A percentile compares a stretch with the other conserved stretches of the same genome.
phyloP scores from a whole-genome alignment of 2,888 invertebrate species.

The Microctonus hyperodae region DNA sequence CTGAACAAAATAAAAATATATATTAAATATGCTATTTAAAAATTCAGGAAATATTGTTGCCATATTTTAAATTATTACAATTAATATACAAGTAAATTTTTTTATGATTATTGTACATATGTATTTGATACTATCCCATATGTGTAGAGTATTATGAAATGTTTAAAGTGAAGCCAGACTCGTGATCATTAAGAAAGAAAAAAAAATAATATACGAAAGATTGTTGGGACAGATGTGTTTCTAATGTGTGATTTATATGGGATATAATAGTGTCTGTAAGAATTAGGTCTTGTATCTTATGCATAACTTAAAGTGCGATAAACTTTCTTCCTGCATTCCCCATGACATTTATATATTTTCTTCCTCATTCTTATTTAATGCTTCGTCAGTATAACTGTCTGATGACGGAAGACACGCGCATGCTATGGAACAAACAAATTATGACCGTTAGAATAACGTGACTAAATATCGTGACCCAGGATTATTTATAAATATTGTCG shows the following conservation, averaged over 20 bases:
- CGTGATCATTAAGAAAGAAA: background rate
- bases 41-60: too few relatives aligned
- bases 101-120: too few relatives aligned
- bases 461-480: conserved; percentile 5
- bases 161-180: conserved; percentile 29
- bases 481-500: background rate
- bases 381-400: conserved; percentile 5
- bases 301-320: conserved; percentile 7
- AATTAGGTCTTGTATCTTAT: conserved; percentile 9
- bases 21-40: too few relatives aligned
- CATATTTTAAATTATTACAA: too few relatives aligned
- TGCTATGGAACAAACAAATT: background rate
- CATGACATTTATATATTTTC: background rate
- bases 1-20: too few relatives aligned
- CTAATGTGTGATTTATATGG: conserved; percentile 21
- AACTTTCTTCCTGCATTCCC: background rate
- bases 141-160: conserved; percentile 34
- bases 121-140: too few relatives aligned
- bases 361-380: background rate
- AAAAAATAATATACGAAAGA: too few relatives aligned
- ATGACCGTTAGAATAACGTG: background rate
- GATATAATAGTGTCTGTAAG: conserved; percentile 30
- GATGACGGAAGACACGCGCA: conserved; percentile 12
- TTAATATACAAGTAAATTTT: too few relatives aligned
- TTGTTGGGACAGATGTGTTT: background rate